Evolutionary conservation across 2,113 vertebrate species (phyloP).

Genomic region (Chiloscyllium plagiosum): DNA sequence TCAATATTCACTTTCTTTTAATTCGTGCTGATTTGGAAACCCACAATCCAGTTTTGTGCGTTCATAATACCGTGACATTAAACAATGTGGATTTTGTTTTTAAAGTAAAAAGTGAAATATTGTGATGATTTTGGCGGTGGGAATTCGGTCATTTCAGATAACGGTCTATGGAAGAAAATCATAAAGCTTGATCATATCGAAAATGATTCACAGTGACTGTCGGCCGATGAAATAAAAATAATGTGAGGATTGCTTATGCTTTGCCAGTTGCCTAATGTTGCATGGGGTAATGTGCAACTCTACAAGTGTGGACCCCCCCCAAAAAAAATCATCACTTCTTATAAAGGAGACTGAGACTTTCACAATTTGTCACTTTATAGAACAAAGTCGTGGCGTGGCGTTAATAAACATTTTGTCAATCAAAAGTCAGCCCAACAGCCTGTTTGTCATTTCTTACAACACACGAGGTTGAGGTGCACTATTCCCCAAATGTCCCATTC

Average conservation of each 20-base stretch:
- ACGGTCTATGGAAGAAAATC: neutral
- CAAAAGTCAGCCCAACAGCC: neutral
- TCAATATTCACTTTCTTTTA: neutral
- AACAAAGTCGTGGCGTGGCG: too few relatives aligned
- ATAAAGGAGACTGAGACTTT: neutral
- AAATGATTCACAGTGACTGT: neutral
- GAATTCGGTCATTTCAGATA: neutral
- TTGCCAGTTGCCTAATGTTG: neutral
- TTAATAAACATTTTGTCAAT: neutral
- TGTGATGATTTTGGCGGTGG: neutral
- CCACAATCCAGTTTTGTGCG: neutral
- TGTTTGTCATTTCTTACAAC: too few relatives aligned
- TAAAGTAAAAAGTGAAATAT: neutral
- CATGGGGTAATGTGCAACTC: neutral
- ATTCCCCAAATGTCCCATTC: too few relatives aligned
- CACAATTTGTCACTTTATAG: neutral
- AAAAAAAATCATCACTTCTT: neutral
- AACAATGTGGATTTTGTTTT: neutral
- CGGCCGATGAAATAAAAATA: neutral
- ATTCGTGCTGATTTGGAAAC: neutral
- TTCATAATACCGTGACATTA: neutral
- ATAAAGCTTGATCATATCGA: neutral
- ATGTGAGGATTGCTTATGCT: neutral
- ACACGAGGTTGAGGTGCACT: neutral
- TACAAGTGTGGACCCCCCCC: neutral